phyloP scores from a whole-genome alignment of 1,140 invertebrate genomes.

The Lineus longissimus region DNA sequence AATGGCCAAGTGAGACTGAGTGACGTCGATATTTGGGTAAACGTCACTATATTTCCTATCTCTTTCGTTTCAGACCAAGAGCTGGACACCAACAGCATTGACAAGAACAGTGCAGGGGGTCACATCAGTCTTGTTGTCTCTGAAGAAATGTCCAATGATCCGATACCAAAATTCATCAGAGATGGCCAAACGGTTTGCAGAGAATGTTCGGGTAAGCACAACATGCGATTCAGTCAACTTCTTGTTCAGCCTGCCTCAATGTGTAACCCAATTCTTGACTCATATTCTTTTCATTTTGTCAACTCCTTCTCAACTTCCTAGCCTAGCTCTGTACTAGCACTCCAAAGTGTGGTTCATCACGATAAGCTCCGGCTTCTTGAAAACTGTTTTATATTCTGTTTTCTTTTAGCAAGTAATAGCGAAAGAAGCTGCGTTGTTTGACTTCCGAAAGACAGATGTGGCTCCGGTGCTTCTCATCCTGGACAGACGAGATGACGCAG shows the following conservation, averaged over 20 bases:
- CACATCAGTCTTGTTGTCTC: constrained; percentile 78
- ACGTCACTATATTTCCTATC: neutral
- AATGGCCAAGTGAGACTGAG: too few relatives aligned
- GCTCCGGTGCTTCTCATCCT: constrained; percentile 79
- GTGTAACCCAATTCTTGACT: too few relatives aligned
- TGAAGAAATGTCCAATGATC: constrained; percentile 87
- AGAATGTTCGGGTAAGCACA: constrained; percentile 56
- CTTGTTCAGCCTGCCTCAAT: constrained; percentile 33
- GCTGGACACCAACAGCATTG: constrained; percentile 72
- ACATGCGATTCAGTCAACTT: neutral
- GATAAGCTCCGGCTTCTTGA: too few relatives aligned
- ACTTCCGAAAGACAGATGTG: constrained; percentile 71
- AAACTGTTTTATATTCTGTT: constrained; percentile 10
- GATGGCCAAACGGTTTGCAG: constrained; percentile 79
- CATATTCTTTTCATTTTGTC: too few relatives aligned
- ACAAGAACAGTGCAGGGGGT: constrained; percentile 81
- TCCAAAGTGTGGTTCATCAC: too few relatives aligned
- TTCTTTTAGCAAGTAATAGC: constrained; percentile 68
- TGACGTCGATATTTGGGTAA: too few relatives aligned
- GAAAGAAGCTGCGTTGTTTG: constrained; percentile 82
- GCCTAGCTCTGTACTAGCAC: too few relatives aligned
- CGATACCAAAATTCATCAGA: constrained; percentile 87
- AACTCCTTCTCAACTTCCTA: too few relatives aligned
- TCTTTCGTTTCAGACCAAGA: constrained; percentile 57
- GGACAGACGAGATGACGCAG: constrained; percentile 87